A percentile compares a stretch with the other conserved stretches of the same genome.
Evolutionary conservation across 1,140 invertebrate genomes (phyloP).

Genomic region (Drosophila gunungcola): DNA sequence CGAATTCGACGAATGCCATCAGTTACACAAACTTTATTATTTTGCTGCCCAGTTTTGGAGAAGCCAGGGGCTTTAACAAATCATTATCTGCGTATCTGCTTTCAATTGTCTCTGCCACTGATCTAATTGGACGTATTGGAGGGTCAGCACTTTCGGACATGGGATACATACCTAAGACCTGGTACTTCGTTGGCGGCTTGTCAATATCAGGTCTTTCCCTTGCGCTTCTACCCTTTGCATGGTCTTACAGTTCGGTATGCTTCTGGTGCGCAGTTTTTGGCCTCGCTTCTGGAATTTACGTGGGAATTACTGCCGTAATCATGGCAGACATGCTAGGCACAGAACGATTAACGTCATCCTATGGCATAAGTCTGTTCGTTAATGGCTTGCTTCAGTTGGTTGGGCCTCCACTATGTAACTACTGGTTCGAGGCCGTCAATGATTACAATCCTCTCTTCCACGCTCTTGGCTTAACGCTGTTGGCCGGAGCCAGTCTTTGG

Average conservation of each 20-base stretch:
- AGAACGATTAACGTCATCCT: conserved; percentile 92
- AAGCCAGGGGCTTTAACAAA: conserved; percentile 89
- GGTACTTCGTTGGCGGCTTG: conserved; percentile 92
- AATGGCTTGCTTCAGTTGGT: conserved; percentile 92
- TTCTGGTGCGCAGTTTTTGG: conserved; percentile 91
- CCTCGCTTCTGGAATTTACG: conserved; percentile 92
- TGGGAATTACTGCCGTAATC: conserved; percentile 93
- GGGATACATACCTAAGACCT: conserved; percentile 90
- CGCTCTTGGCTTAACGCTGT: conserved; percentile 89
- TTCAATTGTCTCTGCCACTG: conserved; percentile 91
- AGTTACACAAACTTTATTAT: conserved; percentile 95
- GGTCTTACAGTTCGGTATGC: conserved; percentile 87
- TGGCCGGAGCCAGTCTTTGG: conserved; percentile 91
- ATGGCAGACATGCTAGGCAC: conserved; percentile 94
- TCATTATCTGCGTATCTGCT: conserved; percentile 89
- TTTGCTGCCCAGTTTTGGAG: conserved; percentile 90
- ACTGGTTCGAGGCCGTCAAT: conserved; percentile 88
- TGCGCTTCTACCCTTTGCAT: conserved; percentile 88
- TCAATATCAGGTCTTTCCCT: conserved; percentile 91
- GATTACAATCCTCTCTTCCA: conserved; percentile 54
- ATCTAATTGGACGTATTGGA: conserved; percentile 92
- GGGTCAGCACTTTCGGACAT: conserved; percentile 92
- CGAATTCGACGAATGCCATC: conserved; percentile 93
- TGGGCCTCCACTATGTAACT: conserved; percentile 92
- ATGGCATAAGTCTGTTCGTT: conserved; percentile 93